Evolutionary conservation across 2,888 invertebrate species (phyloP).

Genomic region (Chrysopilus asiliformis): DNA sequence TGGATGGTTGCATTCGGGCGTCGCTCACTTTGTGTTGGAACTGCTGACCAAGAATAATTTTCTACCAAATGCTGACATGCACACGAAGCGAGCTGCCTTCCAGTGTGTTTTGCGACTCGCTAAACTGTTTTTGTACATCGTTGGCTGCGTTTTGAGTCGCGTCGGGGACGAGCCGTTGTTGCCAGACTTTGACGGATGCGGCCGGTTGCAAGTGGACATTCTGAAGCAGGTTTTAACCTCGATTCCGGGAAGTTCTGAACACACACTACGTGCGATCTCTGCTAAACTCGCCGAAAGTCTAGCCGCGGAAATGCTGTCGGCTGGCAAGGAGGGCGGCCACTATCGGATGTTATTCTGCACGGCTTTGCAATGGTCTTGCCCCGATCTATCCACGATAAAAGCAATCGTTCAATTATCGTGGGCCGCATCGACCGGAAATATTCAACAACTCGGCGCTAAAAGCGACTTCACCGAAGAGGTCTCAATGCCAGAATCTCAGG

Average conservation of each 20-base stretch:
- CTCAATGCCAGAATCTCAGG: constrained; percentile 50
- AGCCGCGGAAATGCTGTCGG: constrained; percentile 50
- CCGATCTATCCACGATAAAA: constrained; percentile 57
- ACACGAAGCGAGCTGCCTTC: constrained; percentile 67
- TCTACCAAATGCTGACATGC: constrained; percentile 62
- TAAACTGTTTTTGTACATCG: constrained; percentile 75
- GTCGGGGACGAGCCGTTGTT: constrained; percentile 43
- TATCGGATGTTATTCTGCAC: constrained; percentile 41
- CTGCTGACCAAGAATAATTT: constrained; percentile 78
- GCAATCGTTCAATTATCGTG: constrained; percentile 65
- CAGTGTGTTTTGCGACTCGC: constrained; percentile 76
- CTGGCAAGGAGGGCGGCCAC: constrained; percentile 38
- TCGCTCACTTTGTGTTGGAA: constrained; percentile 54
- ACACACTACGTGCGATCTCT: constrained; percentile 71
- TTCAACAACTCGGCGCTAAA: constrained; percentile 51
- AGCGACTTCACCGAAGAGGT: constrained; percentile 37
- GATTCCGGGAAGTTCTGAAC: constrained; percentile 69
- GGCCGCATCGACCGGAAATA: constrained; percentile 60
- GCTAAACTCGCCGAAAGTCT: constrained; percentile 69
- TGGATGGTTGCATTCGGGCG: constrained; percentile 46
- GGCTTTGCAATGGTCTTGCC: constrained; percentile 53
- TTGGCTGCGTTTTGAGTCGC: constrained; percentile 64
- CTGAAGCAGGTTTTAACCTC: constrained; percentile 73
- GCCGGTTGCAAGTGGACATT: constrained; percentile 43
- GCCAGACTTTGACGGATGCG: constrained; percentile 34